A percentile compares a stretch with the other conserved stretches of the same genome.
phyloP scores from a whole-genome alignment of 2,797 vertebrate species.

The Apogon hyalosoma region DNA sequence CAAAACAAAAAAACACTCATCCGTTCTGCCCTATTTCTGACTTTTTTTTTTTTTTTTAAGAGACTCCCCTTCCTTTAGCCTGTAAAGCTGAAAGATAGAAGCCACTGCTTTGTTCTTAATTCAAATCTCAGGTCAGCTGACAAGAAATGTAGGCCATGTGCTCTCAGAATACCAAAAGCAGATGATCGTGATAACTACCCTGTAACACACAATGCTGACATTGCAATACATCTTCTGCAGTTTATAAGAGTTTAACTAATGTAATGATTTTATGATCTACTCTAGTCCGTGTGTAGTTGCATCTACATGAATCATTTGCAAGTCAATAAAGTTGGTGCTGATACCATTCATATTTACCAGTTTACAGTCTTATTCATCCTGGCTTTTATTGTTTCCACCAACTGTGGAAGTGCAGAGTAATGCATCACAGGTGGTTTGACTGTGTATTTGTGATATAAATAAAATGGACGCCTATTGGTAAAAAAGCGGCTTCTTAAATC shows the following conservation, averaged over 20 bases:
- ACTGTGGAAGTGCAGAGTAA: too few relatives aligned
- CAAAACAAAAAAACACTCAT: too few relatives aligned
- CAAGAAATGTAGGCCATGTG: slow-evolving; percentile 36
- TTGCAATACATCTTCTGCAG: not conserved
- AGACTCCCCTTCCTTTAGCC: not conserved
- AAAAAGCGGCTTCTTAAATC: not conserved
- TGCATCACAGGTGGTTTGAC: too few relatives aligned
- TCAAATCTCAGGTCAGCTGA: slow-evolving; percentile 23
- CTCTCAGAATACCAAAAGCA: slow-evolving; percentile 47
- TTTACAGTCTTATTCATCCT: too few relatives aligned
- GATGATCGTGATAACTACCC: slow-evolving; percentile 21
- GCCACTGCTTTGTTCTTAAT: slow-evolving; percentile 22
- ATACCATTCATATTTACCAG: too few relatives aligned
- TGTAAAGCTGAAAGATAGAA: slow-evolving; percentile 10
- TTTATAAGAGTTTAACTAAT: not conserved
- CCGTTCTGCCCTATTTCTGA: not conserved
- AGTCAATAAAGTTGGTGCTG: not conserved
- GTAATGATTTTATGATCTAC: not conserved
- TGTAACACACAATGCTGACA: not conserved
- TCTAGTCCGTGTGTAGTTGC: not conserved
- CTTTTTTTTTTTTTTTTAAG: not conserved
- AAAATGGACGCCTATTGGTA: too few relatives aligned
- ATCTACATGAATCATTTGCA: not conserved
- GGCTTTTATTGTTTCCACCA: too few relatives aligned
- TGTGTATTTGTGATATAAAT: too few relatives aligned